Conservation (phyloP, 2,888 invertebrate genomes). For the Artemia sp. region DNA sequence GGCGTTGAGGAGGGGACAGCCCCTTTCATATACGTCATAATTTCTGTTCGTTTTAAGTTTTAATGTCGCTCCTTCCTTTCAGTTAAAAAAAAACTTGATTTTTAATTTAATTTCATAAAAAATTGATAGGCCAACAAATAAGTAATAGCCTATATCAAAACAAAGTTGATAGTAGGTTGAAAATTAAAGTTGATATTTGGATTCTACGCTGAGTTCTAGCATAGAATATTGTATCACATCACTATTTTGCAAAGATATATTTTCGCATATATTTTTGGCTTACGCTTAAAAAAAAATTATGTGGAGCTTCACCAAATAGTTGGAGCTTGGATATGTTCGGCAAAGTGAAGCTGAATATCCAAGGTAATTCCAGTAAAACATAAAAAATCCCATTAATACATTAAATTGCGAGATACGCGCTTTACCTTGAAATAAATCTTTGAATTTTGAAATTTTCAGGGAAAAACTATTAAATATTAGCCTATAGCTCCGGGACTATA, state of each 20-base stretch:
- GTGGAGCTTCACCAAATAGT: background rate
- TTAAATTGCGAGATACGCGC: background rate
- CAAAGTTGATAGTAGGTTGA: background rate
- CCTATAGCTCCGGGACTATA: constrained; percentile 6
- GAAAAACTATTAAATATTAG: background rate
- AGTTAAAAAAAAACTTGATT: too few relatives aligned
- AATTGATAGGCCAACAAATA: background rate
- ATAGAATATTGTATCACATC: background rate
- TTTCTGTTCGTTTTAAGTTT: too few relatives aligned
- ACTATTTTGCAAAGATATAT: constrained; percentile 1
- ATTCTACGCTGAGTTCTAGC: background rate
- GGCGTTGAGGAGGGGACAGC: too few relatives aligned
- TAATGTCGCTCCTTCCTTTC: too few relatives aligned
- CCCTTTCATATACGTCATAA: too few relatives aligned
- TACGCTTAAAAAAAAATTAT: background rate
- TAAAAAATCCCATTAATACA: background rate
- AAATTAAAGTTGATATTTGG: background rate
- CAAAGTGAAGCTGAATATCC: background rate
- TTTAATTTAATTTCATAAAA: background rate
- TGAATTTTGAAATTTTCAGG: background rate
- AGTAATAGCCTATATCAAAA: background rate
- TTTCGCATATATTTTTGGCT: background rate
- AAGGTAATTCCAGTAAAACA: background rate
- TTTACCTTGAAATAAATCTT: background rate
- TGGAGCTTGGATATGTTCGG: too few relatives aligned